These are phyloP conservation scores for Aphaenogaster floridana DNA, from an alignment of 1,140 invertebrate genomes.

Conservation along the genomic window DNA sequence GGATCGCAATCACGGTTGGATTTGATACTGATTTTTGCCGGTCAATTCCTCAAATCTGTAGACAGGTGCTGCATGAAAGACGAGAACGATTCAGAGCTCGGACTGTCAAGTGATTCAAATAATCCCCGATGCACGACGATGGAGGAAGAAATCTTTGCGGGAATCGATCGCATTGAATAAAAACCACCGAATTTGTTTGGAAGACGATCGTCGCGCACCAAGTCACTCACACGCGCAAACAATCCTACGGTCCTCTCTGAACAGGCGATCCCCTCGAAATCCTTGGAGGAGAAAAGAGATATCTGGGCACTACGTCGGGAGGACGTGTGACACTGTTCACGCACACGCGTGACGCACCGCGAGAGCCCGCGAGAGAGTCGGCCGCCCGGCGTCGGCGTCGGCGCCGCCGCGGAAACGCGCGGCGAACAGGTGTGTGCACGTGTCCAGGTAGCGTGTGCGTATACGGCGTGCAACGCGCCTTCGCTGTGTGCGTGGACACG, in stretches of 20 bases:
- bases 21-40: background rate
- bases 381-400: background rate
- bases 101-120: background rate
- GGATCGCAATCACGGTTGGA: too few species aligned
- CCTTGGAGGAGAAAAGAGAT: constrained; percentile 7
- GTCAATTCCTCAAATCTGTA: background rate
- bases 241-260: background rate
- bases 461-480: constrained; percentile 3
- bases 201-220: background rate
- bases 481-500: background rate
- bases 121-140: background rate
- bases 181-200: background rate
- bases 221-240: background rate
- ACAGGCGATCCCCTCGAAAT: background rate
- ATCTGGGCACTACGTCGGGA: background rate
- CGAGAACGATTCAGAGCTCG: background rate
- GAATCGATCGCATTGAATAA: background rate
- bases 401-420: constrained; percentile 27
- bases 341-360: background rate
- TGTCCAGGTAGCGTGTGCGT: constrained; percentile 18
- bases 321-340: constrained; percentile 10
- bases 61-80: background rate
- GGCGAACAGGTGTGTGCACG: constrained; percentile 69
- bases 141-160: background rate
- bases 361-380: constrained; percentile 4